Evolutionary conservation across 2,113 vertebrate genomes (phyloP).

Genomic region (Podilymbus podiceps): DNA sequence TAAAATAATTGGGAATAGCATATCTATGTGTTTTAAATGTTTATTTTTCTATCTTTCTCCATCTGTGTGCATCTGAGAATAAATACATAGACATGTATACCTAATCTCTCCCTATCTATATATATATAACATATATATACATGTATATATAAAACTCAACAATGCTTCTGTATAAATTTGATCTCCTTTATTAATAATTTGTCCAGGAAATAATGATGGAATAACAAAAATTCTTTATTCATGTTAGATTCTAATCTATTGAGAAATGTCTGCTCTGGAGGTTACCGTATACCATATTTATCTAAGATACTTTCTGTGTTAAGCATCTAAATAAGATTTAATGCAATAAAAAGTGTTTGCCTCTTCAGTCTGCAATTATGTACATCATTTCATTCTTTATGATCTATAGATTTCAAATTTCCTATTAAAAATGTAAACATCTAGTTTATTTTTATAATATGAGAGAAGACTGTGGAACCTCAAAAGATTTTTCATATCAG

Average conservation of each 20-base stretch:
- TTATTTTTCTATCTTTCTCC: not conserved
- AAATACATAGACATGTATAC: not conserved
- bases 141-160: not conserved
- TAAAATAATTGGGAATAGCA: not conserved
- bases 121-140: not conserved
- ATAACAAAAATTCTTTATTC: not conserved
- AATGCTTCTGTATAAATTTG: not conserved
- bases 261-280: not conserved
- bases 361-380: not conserved
- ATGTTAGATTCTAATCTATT: not conserved
- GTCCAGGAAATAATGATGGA: not conserved
- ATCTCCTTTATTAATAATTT: not conserved
- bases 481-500: not conserved
- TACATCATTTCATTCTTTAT: not conserved
- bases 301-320: not conserved
- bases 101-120: not conserved
- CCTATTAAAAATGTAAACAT: not conserved
- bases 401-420: not conserved
- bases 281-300: not conserved
- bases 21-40: not conserved
- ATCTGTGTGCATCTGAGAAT: not conserved
- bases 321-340: not conserved
- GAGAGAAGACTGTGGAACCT: not conserved
- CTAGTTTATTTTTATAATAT: not conserved
- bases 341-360: not conserved